These are phyloP conservation scores for Chaetodon trifasciatus DNA, from an alignment of 2,797 vertebrate species.

Conservation along the genomic window DNA sequence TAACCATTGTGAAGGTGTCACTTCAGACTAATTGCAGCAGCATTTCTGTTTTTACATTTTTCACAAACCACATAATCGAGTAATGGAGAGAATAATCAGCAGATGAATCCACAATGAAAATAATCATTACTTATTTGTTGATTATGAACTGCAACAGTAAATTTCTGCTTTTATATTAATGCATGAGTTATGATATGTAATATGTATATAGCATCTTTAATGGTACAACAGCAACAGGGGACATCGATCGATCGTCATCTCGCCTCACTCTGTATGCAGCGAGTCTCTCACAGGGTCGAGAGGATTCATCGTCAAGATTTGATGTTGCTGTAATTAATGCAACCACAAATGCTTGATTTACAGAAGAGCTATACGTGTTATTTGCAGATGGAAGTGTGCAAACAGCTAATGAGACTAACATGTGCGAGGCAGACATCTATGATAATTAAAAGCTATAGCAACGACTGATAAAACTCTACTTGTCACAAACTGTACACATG, in stretches of 20 bases:
- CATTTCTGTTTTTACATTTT: no score
- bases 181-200: no score
- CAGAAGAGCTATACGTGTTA: constrained; percentile 6
- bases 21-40: no score
- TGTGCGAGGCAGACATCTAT: constrained; percentile 1
- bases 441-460: constrained; percentile 10
- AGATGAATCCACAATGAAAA: no score
- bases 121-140: no score
- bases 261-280: constrained; percentile 6
- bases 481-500: not conserved
- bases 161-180: no score
- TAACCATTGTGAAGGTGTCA: no score
- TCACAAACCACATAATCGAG: no score
- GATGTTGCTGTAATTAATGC: constrained; percentile 40
- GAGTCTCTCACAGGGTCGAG: constrained; percentile 7
- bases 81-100: no score
- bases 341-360: constrained; percentile 10
- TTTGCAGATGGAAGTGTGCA: constrained; percentile 17
- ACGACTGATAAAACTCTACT: not conserved
- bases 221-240: no score
- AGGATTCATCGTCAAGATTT: constrained; percentile 28
- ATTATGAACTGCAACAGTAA: no score
- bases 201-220: no score
- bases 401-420: not conserved
- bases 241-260: not conserved